A percentile compares a stretch with the other conserved stretches of the same genome.
Evolutionary conservation across 2,797 vertebrate species (phyloP).

Genomic region (Holocentrus rufus): DNA sequence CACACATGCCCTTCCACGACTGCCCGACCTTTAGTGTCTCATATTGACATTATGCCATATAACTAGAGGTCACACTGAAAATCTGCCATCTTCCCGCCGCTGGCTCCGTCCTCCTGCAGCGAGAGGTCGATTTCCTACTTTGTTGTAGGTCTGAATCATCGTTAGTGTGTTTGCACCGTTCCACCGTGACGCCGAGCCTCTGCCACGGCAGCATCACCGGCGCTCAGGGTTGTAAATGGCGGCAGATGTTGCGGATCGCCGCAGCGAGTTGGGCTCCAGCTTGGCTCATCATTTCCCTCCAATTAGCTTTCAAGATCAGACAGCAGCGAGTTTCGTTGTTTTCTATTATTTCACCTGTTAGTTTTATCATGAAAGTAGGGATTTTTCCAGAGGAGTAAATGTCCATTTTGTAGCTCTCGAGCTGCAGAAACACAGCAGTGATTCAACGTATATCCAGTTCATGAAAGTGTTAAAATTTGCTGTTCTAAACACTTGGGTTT

Average conservation of each 20-base stretch:
- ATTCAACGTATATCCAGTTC: no score
- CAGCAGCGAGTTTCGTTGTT: background rate
- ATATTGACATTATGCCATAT: background rate
- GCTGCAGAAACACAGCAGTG: no score
- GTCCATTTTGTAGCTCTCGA: no score
- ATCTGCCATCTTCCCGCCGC: background rate
- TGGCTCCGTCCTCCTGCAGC: background rate
- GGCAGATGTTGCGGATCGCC: background rate
- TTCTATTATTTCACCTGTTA: background rate
- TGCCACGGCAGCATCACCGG: background rate
- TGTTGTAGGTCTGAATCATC: background rate
- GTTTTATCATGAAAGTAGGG: background rate
- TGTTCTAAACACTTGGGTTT: background rate
- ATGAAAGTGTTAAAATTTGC: background rate
- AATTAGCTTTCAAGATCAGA: background rate
- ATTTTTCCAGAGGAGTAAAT: background rate
- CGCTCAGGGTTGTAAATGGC: background rate
- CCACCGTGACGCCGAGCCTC: background rate
- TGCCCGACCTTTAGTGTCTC: slow-evolving; percentile 12
- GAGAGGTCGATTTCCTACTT: slow-evolving; percentile 1
- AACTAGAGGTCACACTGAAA: background rate
- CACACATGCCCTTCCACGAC: background rate
- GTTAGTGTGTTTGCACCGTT: background rate
- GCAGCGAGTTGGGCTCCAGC: background rate
- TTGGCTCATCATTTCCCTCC: background rate